These are phyloP conservation scores for Calidris pygmaea DNA, from an alignment of 2,113 vertebrate species.

Conservation along the genomic window DNA sequence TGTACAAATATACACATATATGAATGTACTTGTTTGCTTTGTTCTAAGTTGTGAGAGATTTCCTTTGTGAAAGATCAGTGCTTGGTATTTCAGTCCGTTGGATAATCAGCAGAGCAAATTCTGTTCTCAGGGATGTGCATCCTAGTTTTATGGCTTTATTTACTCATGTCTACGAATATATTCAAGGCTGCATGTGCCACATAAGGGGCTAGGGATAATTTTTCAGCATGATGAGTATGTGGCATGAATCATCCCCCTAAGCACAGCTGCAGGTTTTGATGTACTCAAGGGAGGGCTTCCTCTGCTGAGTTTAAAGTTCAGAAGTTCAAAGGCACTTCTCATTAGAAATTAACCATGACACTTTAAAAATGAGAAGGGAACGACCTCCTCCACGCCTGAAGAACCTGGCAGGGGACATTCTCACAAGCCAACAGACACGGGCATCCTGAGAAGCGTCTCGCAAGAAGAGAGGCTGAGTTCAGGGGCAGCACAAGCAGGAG, in stretches of 20 bases:
- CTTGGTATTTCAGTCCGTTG: neutral
- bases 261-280: neutral
- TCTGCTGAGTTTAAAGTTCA: neutral
- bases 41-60: neutral
- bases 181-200: neutral
- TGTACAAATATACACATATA: neutral
- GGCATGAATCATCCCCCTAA: constrained; percentile 4
- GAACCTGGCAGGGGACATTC: neutral
- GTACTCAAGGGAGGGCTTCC: neutral
- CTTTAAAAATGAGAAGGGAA: constrained; percentile 1
- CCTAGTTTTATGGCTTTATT: neutral
- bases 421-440: neutral
- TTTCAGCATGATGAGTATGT: neutral
- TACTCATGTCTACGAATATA: neutral
- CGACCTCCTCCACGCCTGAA: neutral
- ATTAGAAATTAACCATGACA: constrained; percentile 57
- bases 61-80: neutral
- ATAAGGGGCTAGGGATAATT: neutral
- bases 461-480: neutral
- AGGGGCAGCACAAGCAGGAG: neutral
- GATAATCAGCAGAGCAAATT: neutral
- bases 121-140: neutral
- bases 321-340: constrained; percentile 48
- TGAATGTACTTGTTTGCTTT: neutral
- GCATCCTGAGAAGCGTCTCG: accelerated